These are phyloP conservation scores for Oncorhynchus masou DNA, from an alignment of 2,113 vertebrate species.

Conservation along the genomic window DNA sequence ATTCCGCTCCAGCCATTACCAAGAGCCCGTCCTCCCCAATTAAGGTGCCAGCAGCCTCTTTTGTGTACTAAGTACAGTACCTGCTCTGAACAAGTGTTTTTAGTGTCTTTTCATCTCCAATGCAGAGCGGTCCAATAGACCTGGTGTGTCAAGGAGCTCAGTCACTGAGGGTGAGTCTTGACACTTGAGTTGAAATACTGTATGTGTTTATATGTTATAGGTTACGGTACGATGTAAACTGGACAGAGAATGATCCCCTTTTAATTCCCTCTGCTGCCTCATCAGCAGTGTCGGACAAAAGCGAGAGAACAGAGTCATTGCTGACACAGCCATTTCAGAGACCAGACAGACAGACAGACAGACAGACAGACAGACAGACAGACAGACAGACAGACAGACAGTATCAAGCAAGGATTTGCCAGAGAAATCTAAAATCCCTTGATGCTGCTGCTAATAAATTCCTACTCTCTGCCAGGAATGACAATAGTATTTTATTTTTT, in stretches of 20 bases:
- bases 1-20: too few relatives aligned
- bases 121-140: constrained; percentile 62
- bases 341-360: neutral
- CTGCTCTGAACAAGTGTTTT: neutral
- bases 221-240: neutral
- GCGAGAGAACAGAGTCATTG: constrained; percentile 37
- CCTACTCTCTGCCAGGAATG: neutral
- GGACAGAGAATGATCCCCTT: constrained; percentile 43
- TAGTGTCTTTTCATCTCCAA: constrained; percentile 13
- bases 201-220: neutral
- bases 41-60: too few relatives aligned
- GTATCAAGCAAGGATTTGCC: neutral
- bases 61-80: too few relatives aligned
- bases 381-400: too few relatives aligned
- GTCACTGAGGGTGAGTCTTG: constrained; percentile 52
- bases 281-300: constrained; percentile 37
- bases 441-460: neutral
- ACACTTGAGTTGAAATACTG: neutral
- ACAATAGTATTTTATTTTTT: neutral
- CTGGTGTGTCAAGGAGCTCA: constrained; percentile 55
- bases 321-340: constrained; percentile 43
- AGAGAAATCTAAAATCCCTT: neutral
- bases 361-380: too few relatives aligned
- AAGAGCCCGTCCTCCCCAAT: too few relatives aligned
- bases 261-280: too few relatives aligned